Evolutionary conservation across 2,888 invertebrate species (phyloP).

Genomic region (Troglohyphantes excavatus): DNA sequence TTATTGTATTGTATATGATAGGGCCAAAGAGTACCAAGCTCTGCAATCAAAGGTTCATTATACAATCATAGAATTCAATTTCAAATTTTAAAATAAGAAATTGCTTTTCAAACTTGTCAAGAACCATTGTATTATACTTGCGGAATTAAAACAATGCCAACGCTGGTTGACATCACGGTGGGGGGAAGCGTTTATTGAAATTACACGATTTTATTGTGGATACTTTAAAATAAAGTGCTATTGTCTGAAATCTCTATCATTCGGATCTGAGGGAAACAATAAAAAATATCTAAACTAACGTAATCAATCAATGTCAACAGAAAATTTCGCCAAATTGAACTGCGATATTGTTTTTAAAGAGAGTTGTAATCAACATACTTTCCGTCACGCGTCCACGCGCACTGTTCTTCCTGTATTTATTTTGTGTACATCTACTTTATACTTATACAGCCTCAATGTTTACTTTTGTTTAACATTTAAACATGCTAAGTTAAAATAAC

Average conservation of each 20-base stretch:
- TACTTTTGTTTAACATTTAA: no score
- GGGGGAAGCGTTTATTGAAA: not conserved
- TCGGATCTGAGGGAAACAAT: not conserved
- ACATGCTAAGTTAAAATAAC: no score
- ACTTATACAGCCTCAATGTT: no score
- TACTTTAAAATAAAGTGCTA: not conserved
- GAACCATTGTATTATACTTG: not conserved
- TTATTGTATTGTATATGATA: no score
- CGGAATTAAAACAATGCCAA: not conserved
- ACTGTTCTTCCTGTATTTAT: not conserved
- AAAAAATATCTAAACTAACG: not conserved
- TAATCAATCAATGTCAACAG: not conserved
- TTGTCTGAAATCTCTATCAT: not conserved
- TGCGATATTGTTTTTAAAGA: not conserved
- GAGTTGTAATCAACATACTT: not conserved
- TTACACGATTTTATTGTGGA: not conserved
- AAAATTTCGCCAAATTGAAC: not conserved
- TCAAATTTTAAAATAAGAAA: no score
- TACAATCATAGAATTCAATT: no score
- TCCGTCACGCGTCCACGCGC: not conserved
- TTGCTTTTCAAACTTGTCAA: not conserved
- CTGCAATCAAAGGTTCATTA: no score
- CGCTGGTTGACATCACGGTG: not conserved
- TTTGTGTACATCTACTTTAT: no score
- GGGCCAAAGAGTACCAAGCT: no score